Base-by-base conservation (phyloP, 1,140 invertebrate species). In the Pseudomyrmex gracilis region DNA sequence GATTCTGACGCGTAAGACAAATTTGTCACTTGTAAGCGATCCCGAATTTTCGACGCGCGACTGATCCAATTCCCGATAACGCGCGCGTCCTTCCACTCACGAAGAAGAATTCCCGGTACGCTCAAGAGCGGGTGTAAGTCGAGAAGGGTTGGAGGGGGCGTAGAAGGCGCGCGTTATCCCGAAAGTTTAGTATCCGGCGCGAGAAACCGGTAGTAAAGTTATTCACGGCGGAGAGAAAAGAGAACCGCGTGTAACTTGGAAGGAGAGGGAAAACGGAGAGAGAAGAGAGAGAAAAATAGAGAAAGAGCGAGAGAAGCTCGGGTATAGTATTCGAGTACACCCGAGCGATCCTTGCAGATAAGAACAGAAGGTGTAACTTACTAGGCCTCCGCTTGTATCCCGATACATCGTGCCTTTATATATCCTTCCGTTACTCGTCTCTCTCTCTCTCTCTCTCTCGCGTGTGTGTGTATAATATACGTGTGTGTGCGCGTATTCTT, bases 191-290 rank as follows among this genome's bases (percentile, higher is more conserved):
- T 87, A 89, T 87, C 83, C 80, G 91, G 73, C 87, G 87, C 88
- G 80, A 91, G 90, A 92, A 93, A 92, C 92, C 90, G 92, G 93
- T 93, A 94, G 93, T 94, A 94, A 94, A 94, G 92, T 93, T 92
- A 93, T 92, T 92, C 90, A 91, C 34, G 5, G 53, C 7, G 53
- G 22, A 58, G 76, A 78, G 70, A 78, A 78, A 84, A 87, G 88
- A 86, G 80, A 70, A 49, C 34, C 17, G n/a, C n/a, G n/a, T n/a
- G 45, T 24, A 61, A 49, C 17, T 10, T 22, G 66, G 49, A 51
- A 57, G 20, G 82, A 61, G 55, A 60, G 74, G 76, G 51, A 49
- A 51, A 34, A 73, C n/a, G 24, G 64, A 63, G 60, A 12, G n/a
- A 60, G 24, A 61, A 49, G 64, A 70, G 61, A 53, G 9, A 43